Evolutionary conservation across 92 coral and sea anemone species (phyloP).

Genomic region (Chrysogorgia sp.): DNA sequence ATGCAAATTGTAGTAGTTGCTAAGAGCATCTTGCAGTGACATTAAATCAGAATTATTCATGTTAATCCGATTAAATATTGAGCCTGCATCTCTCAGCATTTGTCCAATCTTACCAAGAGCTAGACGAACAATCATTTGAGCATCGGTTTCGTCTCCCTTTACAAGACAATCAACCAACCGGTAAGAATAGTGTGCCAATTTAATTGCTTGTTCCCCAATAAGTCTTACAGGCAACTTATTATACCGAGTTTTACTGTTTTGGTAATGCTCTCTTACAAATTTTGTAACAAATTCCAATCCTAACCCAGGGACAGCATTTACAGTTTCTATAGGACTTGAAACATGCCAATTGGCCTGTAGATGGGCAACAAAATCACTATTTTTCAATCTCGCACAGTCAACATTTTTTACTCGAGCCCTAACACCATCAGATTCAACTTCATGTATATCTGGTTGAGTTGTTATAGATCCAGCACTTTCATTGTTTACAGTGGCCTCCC

Average conservation of each 20-base stretch:
- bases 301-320: constrained; percentile 31
- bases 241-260: constrained; percentile 33
- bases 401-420: constrained; percentile 4
- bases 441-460: too few species aligned
- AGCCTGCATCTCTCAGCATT: too few species aligned
- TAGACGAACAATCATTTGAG: constrained; percentile 31
- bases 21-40: too few species aligned
- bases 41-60: too few species aligned
- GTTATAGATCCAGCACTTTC: neutral
- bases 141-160: constrained; percentile 44
- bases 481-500: neutral
- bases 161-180: constrained; percentile 51
- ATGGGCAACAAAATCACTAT: neutral
- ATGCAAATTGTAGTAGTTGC: too few species aligned
- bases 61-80: too few species aligned
- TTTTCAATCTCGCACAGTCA: neutral
- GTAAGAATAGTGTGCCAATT: constrained; percentile 57
- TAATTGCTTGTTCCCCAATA: constrained; percentile 62
- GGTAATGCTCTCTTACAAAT: constrained; percentile 42
- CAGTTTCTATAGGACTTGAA: neutral
- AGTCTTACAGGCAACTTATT: constrained; percentile 59
- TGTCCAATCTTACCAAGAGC: constrained; percentile 60
- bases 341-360: neutral
- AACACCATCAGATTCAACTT: neutral
- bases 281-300: constrained; percentile 54